Percentiles rank a stretch among this genome's conserved stretches.
These are phyloP conservation scores for Drosophila tsacasi DNA, from an alignment of 1,140 invertebrate genomes.

Conservation along the genomic window DNA sequence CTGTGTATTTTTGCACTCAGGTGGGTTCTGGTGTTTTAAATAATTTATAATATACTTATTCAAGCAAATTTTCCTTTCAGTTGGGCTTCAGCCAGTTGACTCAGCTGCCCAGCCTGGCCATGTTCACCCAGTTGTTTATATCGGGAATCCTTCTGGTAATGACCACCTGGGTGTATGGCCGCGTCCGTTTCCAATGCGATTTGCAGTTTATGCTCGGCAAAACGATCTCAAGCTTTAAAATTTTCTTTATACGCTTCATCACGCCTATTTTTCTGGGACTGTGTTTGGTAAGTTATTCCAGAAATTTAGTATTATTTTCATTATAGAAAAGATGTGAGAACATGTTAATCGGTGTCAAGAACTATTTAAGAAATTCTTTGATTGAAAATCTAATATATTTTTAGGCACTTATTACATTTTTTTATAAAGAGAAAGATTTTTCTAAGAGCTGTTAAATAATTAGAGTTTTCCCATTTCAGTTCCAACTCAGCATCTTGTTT, in stretches of 20 bases:
- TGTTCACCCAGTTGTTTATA: slow-evolving; percentile 90
- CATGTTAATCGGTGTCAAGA: no score
- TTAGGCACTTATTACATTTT: no score
- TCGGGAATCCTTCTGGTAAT: slow-evolving; percentile 90
- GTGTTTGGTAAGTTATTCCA: slow-evolving; percentile 47
- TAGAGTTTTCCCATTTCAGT: slow-evolving; percentile 29
- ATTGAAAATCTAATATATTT: no score
- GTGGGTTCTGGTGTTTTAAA: slow-evolving; percentile 12
- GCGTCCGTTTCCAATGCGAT: slow-evolving; percentile 89
- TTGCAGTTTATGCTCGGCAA: slow-evolving; percentile 93
- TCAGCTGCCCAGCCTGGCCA: slow-evolving; percentile 88
- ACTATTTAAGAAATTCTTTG: no score
- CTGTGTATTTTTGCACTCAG: slow-evolving; percentile 78
- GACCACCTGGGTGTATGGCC: slow-evolving; percentile 92
- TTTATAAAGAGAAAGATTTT: no score
- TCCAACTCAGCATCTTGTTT: slow-evolving; percentile 50
- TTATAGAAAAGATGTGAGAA: no score
- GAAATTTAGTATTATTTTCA: no score
- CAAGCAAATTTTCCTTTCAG: slow-evolving; percentile 16
- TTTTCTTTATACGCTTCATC: slow-evolving; percentile 71
- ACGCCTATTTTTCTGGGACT: slow-evolving; percentile 70
- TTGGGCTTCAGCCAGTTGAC: slow-evolving; percentile 68
- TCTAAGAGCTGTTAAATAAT: neutral
- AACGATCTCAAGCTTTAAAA: slow-evolving; percentile 86
- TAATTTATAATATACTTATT: neutral